Percentiles rank a stretch among this genome's conserved stretches.
These are phyloP conservation scores for Colinus virginianus DNA, from an alignment of 2,113 vertebrate species.

Conservation along the genomic window DNA sequence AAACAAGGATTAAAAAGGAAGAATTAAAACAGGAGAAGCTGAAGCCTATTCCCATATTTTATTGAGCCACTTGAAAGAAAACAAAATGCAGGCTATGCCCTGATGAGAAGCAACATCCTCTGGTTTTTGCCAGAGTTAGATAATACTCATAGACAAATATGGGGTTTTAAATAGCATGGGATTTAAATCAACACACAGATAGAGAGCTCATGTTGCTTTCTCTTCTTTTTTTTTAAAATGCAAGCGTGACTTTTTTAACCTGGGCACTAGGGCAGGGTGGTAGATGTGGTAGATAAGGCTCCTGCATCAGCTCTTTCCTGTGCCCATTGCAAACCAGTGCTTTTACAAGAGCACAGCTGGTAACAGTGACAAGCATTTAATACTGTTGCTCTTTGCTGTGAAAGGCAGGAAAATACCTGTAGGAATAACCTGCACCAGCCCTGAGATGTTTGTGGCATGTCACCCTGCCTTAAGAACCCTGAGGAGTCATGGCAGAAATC, in stretches of 20 bases:
- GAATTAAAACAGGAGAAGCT: conserved; percentile 55
- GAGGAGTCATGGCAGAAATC: background rate
- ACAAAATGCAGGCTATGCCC: conserved; percentile 20
- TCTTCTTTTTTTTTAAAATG: background rate
- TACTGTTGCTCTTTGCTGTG: background rate
- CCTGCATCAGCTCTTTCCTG: background rate
- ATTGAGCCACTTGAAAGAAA: conserved; percentile 38
- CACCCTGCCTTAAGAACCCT: background rate
- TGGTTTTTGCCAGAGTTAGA: conserved; percentile 10
- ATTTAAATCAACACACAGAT: background rate
- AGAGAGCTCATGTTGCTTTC: background rate
- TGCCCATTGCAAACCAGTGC: background rate
- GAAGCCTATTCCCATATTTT: conserved; percentile 40
- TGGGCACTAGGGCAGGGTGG: background rate
- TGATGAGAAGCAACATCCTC: conserved; percentile 7
- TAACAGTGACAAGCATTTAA: background rate
- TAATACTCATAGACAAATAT: background rate
- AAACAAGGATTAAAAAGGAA: conserved; percentile 65
- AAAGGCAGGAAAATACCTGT: background rate
- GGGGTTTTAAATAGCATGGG: background rate
- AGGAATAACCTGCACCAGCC: background rate
- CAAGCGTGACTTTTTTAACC: background rate
- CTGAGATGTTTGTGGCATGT: background rate
- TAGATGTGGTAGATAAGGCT: background rate
- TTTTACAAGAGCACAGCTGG: background rate